Evolutionary conservation across 2,797 vertebrate genomes (phyloP).

Genomic region (Steatocranus sp.): DNA sequence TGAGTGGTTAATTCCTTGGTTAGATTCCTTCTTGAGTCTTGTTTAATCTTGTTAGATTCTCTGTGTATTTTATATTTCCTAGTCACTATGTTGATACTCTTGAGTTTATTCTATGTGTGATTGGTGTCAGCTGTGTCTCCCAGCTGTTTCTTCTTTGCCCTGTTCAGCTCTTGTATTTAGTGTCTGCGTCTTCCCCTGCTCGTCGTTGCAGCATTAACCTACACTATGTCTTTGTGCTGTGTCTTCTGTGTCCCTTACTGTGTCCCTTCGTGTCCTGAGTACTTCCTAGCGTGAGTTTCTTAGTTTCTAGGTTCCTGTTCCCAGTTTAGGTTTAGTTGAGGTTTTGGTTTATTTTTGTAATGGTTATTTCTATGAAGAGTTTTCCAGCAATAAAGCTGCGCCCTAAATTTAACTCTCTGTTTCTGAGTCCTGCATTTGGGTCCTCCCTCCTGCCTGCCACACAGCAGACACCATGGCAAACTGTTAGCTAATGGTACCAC

Average conservation of each 20-base stretch:
- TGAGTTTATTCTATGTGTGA: neutral
- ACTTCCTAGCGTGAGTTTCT: neutral
- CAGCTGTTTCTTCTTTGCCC: neutral
- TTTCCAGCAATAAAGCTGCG: neutral
- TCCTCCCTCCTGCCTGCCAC: neutral
- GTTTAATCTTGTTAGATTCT: too few species aligned
- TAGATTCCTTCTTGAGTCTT: too few species aligned
- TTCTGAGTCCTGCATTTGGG: neutral
- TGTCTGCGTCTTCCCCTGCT: neutral
- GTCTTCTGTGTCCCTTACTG: neutral
- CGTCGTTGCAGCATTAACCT: neutral
- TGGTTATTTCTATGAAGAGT: neutral
- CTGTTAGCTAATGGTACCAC: neutral
- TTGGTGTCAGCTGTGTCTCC: neutral
- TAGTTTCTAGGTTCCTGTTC: neutral
- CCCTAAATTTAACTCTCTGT: neutral
- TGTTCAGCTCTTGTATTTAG: neutral
- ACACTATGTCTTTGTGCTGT: neutral
- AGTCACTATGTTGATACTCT: neutral
- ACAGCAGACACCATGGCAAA: neutral
- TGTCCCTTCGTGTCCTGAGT: rapidly evolving
- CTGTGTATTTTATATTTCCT: too few species aligned
- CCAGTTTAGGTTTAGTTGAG: neutral
- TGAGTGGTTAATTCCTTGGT: too few species aligned
- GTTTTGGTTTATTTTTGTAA: neutral